A percentile compares a stretch with the other conserved stretches of the same genome.
These are phyloP conservation scores for Phaedon cochleariae DNA, from an alignment of 2,888 invertebrate genomes.

Conservation along the genomic window DNA sequence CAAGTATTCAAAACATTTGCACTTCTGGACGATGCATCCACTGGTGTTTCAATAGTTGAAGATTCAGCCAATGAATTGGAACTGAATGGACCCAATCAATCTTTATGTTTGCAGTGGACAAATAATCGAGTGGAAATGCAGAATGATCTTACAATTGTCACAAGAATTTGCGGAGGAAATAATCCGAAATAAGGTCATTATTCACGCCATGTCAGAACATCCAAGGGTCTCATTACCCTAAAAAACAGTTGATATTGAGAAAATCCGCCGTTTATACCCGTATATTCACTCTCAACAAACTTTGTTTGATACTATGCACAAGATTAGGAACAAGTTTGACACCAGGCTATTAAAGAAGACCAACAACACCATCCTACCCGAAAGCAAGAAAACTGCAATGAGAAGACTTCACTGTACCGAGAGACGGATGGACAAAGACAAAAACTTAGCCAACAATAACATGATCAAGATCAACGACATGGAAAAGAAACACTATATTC, in stretches of 20 bases:
- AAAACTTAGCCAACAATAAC: background rate
- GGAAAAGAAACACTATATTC: background rate
- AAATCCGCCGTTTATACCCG: too few species aligned
- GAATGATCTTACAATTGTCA: background rate
- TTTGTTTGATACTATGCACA: slow-evolving; percentile 4
- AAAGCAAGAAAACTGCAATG: slow-evolving; percentile 18
- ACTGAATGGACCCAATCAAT: background rate
- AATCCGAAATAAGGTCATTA: background rate
- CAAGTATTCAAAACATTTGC: too few species aligned
- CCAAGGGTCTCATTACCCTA: background rate
- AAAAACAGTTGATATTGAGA: background rate
- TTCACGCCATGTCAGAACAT: background rate
- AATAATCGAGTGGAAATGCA: background rate
- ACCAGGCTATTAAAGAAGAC: slow-evolving; percentile 14
- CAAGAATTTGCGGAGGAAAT: too few species aligned
- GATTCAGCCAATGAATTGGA: too few species aligned
- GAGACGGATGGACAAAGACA: too few species aligned
- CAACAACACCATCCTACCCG: background rate
- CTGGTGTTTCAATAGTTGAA: too few species aligned
- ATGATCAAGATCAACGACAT: background rate
- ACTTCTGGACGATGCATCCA: too few species aligned
- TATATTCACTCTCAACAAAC: background rate
- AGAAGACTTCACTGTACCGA: too few species aligned
- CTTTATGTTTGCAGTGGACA: background rate
- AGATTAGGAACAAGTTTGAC: slow-evolving; percentile 6